Base-by-base conservation (phyloP, 2,797 vertebrate species). In the Falco rusticolus region DNA sequence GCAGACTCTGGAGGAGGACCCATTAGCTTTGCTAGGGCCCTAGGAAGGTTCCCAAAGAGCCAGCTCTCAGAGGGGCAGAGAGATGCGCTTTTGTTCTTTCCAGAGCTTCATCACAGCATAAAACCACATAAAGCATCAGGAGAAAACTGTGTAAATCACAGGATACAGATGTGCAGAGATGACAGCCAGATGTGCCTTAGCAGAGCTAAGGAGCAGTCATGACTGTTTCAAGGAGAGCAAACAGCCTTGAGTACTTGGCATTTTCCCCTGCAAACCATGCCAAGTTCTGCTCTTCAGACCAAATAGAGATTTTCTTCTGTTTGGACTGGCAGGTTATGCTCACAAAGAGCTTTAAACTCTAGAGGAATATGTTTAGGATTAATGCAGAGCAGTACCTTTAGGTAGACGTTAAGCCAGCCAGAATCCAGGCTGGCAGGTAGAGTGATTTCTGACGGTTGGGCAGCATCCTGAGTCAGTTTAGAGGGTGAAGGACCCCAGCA, bases 301-400 rank as follows among this genome's bases (percentile, higher is more conserved):
- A 92, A 91, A 94, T 5, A 82, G 89, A 95, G 91, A 41, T 83
- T 70, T 89, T 85, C 93, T 85, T 94, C 79, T 88, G 60, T 83
- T 94, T 93, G 84, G 76, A 60, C 82, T 85, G 47, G 29, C 68
- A 90, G 68, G 64, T 41, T 56, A 12, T 0, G 5, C 75, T 87
- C 94, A 84, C 80, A 61, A 72, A 82, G 71, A 89, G 31, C 83
- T 89, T 91, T 84, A 85, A 89, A 5, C 31, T 89, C 79, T 5
- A 50, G 50, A 81, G 37, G 8, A 78, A 86, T 56, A 29, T 18
- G 47, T 39, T 75, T 28, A 33, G 69, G 69, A 43, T 50, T 68
- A 47, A 43, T 7, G 34, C 6, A 4, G 81, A 90, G 80, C 37
- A 51, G 47, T 54, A 31, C 33, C 74, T 45, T 84, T 19, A 11